phyloP scores from a whole-genome alignment of 2,797 vertebrate genomes.

The Brachymystax lenok region DNA sequence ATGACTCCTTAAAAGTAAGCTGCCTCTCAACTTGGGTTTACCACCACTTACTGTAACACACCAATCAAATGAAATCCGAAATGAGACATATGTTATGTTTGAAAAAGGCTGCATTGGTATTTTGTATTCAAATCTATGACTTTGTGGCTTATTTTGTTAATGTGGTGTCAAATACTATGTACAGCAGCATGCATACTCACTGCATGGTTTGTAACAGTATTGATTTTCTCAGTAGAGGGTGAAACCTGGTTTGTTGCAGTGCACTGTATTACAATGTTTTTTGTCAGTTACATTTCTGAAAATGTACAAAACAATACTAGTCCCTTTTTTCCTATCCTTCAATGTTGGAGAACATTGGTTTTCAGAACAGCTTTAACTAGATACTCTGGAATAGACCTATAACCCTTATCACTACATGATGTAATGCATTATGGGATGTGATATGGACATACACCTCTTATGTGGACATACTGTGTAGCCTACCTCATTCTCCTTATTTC shows the following conservation, averaged over 20 bases:
- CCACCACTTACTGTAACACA: slow-evolving; percentile 72
- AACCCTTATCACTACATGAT: background rate
- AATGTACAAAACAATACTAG: background rate
- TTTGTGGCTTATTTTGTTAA: background rate
- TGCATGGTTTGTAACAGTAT: too few relatives aligned
- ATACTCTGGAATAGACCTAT: background rate
- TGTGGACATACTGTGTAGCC: background rate
- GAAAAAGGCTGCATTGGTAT: slow-evolving; percentile 43
- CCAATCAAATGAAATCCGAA: slow-evolving; percentile 73
- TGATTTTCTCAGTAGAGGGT: too few relatives aligned
- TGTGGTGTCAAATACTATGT: slow-evolving; percentile 1
- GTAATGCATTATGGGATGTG: background rate
- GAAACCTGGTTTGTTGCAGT: too few relatives aligned
- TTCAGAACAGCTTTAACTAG: background rate
- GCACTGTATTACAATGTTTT: background rate
- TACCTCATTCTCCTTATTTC: background rate
- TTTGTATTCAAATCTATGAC: slow-evolving; percentile 38
- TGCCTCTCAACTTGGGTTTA: slow-evolving; percentile 75
- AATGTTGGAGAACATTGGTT: background rate
- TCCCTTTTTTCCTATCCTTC: background rate
- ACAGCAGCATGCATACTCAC: background rate
- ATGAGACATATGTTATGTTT: slow-evolving; percentile 56
- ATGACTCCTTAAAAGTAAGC: slow-evolving; percentile 79
- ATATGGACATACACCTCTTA: background rate
- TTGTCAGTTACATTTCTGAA: background rate